Conservation (phyloP, 2,113 vertebrate genomes). For the Semnornis frantzii region DNA sequence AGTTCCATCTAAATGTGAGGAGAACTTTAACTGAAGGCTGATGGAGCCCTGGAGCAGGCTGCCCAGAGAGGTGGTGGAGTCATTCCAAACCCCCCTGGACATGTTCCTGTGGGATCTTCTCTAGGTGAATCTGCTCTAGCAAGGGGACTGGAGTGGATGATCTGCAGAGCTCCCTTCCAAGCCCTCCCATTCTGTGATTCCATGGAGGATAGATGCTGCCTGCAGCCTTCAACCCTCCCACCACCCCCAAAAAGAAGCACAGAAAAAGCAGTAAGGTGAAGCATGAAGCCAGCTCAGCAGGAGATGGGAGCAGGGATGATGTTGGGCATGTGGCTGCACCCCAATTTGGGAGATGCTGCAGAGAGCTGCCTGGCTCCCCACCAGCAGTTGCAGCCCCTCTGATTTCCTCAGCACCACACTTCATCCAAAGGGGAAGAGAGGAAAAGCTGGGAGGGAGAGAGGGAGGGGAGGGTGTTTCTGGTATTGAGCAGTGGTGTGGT, state of each 20-base stretch:
- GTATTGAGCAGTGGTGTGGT: slow-evolving; percentile 5
- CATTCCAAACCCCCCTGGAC: too few species aligned
- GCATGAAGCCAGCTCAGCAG: accelerated
- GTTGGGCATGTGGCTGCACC: background rate
- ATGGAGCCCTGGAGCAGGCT: too few species aligned
- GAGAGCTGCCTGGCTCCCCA: background rate
- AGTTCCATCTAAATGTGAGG: too few species aligned
- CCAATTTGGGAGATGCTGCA: background rate
- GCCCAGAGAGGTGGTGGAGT: too few species aligned
- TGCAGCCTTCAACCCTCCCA: background rate
- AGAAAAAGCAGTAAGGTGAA: background rate
- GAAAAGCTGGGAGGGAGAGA: background rate
- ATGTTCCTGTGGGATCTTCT: too few species aligned
- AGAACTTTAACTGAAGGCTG: too few species aligned
- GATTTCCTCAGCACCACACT: background rate
- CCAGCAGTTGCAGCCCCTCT: background rate
- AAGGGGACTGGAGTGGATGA: too few species aligned
- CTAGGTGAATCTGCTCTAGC: too few species aligned
- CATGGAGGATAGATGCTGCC: background rate
- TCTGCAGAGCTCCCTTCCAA: too few species aligned
- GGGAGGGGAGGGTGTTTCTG: slow-evolving; percentile 32
- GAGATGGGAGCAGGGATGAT: background rate
- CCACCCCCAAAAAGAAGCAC: background rate
- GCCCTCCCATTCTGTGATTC: too few species aligned
- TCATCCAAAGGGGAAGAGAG: background rate